Evolutionary conservation across 2,113 vertebrate genomes (phyloP), one percentile per base, ranked within the genome.

Genomic region (Festucalex cinctus): DNA sequence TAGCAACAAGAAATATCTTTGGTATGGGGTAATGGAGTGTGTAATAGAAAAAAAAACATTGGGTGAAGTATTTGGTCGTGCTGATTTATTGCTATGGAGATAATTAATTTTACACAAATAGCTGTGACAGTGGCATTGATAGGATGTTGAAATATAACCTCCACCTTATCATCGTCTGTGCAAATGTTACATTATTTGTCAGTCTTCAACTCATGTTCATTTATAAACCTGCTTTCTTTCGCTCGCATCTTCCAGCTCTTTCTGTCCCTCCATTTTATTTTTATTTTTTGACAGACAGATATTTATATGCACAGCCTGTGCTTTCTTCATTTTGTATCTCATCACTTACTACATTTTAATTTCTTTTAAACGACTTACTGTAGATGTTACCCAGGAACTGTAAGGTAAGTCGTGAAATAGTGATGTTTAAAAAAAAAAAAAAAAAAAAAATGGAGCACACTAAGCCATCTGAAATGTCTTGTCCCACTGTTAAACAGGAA

Each of bases 11-110:
- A 66, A 66, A 71, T 74, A 37, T 82, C 60, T 80, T 80, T 77
- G 70, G 68, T 53, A 77, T 75, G 22, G 35, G 77, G 80, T 88
- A 87, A 88, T 88, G 85, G 63, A 73, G 77, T 87, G 83, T 89
- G 82, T 85, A 86, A 88, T 82, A 71, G 61, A 71, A 73, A 68
- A 63, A 61, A 39, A 63, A 41, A 65, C 26, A 68, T 22, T 20
- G 62, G 63, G 70, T 74, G 71, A 84, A 73, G 74, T 61, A 82
- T 68, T 57, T 24, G 28, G 43, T 67, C 2, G 41, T 51, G 65
- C 66, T 80, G 69, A 74, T 88, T 86, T 81, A 69, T 87, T 78
- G 78, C 72, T 51, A 70, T 66, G 69, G 65, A 70, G 44, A 54
- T 78, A 80, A 88, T 86, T 83, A 67, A 82, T 79, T 85, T 75